Base-by-base conservation (phyloP, 64 coral and sea anemone genomes). In the Catalaphyllia jardinei region DNA sequence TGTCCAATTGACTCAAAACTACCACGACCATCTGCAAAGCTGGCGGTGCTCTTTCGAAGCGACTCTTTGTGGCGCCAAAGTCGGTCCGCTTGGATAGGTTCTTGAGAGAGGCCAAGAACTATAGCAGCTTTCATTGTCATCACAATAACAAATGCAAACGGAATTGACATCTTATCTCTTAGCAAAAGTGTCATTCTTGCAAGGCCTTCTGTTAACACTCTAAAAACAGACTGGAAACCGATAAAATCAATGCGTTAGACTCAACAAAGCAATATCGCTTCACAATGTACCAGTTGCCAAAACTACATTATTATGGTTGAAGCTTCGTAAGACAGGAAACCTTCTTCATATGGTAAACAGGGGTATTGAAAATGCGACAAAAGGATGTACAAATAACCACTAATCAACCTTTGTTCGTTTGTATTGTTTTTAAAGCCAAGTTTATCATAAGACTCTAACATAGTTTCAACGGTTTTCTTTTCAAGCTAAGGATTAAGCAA, bases 341-440 rank as follows among this genome's bases (percentile, higher is more conserved):
- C 4, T 35, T 38, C 81, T 85, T 85, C 62, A 85, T 85, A 85
- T 85, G 63, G 12, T 85, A 85, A 85, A 71, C 63, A 85, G 63
- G 16, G 29, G 65, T 11, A 17, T 85, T 85, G 62, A 85, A 51
- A 85, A 51, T 20, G 10, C 12, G 25, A 85, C 33, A 67, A 85
- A 71, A 29, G 62, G 19, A 12, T 69, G 62, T 71, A 50, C 35
- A 85, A 85, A 85, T 85, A 63, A n/a, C 49, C 22, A 20, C 22
- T 71, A n/a, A 85, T 67, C 38, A 67, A 35, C 81, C 71, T 67
- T 85, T 85, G 80, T 63, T 5, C 42, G 42, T 19, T 14, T 67
- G 24, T 31, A 67, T 83, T 83, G 81, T 85, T 85, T 85, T 8
- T 12, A 28, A n/a, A 71, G 25, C 62, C 42, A 5, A 71, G 63